phyloP scores from a whole-genome alignment of 2,113 vertebrate species.

The Odobenus rosmarus region DNA sequence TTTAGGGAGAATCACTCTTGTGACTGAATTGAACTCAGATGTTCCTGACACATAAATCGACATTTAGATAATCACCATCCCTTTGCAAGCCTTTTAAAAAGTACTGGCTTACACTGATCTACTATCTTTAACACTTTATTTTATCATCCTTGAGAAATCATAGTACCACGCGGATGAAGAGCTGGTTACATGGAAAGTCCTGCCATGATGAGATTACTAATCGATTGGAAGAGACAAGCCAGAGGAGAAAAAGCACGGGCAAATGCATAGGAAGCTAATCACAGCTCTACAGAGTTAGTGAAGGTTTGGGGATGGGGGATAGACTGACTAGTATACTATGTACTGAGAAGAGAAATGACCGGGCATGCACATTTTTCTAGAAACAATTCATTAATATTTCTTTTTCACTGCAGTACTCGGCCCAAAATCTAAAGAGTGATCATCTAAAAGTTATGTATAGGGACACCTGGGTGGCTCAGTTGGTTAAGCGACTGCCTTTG shows the following conservation, averaged over 20 bases:
- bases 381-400: neutral
- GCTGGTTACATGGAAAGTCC: neutral
- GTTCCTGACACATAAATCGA: neutral
- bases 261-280: neutral
- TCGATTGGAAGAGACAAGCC: neutral
- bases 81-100: slow-evolving; percentile 28
- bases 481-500: too few species aligned
- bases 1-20: neutral
- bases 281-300: neutral
- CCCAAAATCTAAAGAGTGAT: neutral
- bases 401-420: neutral
- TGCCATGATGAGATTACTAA: neutral
- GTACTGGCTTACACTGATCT: neutral
- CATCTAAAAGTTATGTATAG: slow-evolving; percentile 23
- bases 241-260: neutral
- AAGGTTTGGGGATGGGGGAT: neutral
- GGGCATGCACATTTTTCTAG: neutral
- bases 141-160: slow-evolving; percentile 14
- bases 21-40: neutral
- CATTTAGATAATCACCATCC: neutral
- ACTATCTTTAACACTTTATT: slow-evolving; percentile 10
- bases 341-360: neutral
- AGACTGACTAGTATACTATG: neutral
- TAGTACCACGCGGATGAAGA: neutral
- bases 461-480: too few species aligned